Percentiles rank a stretch among this genome's conserved stretches.
Conservation (phyloP, 2,888 invertebrate species). For the Aleiodes alternator region DNA sequence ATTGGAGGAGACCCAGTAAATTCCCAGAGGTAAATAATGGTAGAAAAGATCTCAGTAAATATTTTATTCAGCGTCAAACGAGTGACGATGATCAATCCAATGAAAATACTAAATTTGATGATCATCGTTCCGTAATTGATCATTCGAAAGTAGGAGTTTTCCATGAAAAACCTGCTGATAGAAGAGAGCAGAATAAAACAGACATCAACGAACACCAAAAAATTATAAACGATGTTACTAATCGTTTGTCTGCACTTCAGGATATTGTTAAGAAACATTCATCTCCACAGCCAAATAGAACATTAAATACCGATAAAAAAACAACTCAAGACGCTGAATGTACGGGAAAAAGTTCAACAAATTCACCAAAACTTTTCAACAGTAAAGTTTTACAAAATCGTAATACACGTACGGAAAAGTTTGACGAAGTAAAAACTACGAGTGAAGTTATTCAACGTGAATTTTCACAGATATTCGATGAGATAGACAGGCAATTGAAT, state of each 20-base stretch:
- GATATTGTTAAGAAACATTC: conserved; percentile 30
- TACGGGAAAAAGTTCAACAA: conserved; percentile 39
- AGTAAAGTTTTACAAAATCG: conserved; percentile 27
- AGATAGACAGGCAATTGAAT: conserved; percentile 65
- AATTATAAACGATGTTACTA: conserved; percentile 36
- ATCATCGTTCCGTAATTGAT: not conserved
- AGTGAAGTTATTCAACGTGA: conserved; percentile 55
- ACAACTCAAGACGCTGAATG: conserved; percentile 31
- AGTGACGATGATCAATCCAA: conserved; percentile 42
- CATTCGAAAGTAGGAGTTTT: not conserved
- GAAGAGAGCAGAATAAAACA: too few relatives aligned
- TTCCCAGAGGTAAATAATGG: conserved; percentile 45
- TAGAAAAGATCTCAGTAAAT: conserved; percentile 66
- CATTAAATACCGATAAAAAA: conserved; percentile 37
- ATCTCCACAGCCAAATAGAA: conserved; percentile 20
- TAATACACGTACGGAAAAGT: conserved; percentile 26
- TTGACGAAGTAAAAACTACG: conserved; percentile 32
- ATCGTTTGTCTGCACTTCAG: conserved; percentile 39
- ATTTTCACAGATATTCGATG: conserved; percentile 68
- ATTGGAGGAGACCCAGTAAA: conserved; percentile 41
- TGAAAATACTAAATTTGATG: not conserved
- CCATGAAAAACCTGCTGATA: not conserved
- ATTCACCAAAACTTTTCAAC: conserved; percentile 49
- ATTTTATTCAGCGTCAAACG: conserved; percentile 62
- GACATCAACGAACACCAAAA: not conserved